Conservation (phyloP, 1,140 invertebrate genomes). For the Zaprionus ghesquierei region DNA sequence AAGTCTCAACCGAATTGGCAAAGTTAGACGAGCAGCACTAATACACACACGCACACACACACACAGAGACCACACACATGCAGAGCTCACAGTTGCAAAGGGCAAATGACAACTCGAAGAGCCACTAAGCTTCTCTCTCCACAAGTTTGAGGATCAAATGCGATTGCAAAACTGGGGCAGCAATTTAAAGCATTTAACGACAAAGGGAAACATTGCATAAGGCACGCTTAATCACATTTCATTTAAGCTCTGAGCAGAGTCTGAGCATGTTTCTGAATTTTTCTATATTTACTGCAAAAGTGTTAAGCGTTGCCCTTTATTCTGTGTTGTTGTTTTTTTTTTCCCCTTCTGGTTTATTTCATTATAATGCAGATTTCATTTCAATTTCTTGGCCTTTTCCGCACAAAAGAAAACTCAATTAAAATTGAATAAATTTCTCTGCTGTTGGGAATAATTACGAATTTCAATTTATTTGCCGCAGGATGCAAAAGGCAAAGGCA, state of each 20-base stretch:
- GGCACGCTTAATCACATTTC: not conserved
- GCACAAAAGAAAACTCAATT: constrained; percentile 78
- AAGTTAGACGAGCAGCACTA: constrained; percentile 26
- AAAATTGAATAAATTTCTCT: constrained; percentile 79
- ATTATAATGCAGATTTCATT: constrained; percentile 75
- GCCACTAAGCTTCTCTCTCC: not conserved
- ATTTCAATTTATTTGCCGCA: constrained; percentile 80
- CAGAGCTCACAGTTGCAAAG: not conserved
- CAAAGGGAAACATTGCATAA: not conserved
- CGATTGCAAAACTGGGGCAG: constrained; percentile 48
- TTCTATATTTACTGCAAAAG: not conserved
- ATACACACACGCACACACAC: constrained; percentile 15
- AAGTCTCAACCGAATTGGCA: not conserved
- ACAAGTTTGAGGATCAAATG: constrained; percentile 37
- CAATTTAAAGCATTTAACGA: constrained; percentile 70
- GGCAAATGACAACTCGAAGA: not conserved
- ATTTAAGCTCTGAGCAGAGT: not conserved
- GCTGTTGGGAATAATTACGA: constrained; percentile 80
- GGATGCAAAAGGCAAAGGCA: constrained; percentile 67
- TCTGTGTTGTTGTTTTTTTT: constrained; percentile 2
- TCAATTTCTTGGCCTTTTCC: constrained; percentile 60
- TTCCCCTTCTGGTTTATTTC: constrained; percentile 46
- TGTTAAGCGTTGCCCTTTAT: not conserved
- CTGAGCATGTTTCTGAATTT: not conserved
- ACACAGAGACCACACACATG: not conserved